A percentile compares a stretch with the other conserved stretches of the same genome.
These are phyloP conservation scores for Marmota flaviventris DNA, from an alignment of 2,113 vertebrate species.

Conservation along the genomic window DNA sequence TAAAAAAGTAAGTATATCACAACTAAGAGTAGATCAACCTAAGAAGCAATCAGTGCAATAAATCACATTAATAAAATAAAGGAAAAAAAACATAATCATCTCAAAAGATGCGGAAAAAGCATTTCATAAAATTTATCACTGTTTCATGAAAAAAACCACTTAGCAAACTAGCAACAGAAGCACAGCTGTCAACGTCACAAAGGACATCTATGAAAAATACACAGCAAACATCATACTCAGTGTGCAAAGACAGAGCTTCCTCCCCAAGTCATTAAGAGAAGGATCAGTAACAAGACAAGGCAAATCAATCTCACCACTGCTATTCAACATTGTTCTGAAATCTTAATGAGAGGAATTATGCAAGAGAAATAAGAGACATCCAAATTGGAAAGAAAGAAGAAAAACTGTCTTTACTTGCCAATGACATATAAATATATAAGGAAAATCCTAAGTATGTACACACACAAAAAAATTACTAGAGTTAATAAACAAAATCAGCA, in stretches of 20 bases:
- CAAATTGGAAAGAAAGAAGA: neutral
- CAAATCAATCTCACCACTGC: neutral
- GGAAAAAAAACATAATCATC: too few relatives aligned
- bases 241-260: neutral
- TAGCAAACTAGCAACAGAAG: neutral
- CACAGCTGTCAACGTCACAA: neutral
- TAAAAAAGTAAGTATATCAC: too few relatives aligned
- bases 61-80: neutral
- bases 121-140: neutral
- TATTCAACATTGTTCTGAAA: slow-evolving; percentile 1
- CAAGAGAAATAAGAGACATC: slow-evolving; percentile 10
- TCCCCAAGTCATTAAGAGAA: neutral
- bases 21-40: neutral
- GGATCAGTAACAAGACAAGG: neutral
- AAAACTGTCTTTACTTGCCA: neutral
- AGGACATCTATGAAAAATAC: slow-evolving; percentile 37
- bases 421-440: neutral
- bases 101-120: neutral
- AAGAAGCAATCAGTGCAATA: neutral
- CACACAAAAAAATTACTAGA: neutral
- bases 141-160: neutral
- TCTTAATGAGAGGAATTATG: neutral
- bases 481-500: neutral
- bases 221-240: neutral
- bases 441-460: neutral